Conservation (phyloP, 2,888 invertebrate genomes). For the Tenthredo livida region DNA sequence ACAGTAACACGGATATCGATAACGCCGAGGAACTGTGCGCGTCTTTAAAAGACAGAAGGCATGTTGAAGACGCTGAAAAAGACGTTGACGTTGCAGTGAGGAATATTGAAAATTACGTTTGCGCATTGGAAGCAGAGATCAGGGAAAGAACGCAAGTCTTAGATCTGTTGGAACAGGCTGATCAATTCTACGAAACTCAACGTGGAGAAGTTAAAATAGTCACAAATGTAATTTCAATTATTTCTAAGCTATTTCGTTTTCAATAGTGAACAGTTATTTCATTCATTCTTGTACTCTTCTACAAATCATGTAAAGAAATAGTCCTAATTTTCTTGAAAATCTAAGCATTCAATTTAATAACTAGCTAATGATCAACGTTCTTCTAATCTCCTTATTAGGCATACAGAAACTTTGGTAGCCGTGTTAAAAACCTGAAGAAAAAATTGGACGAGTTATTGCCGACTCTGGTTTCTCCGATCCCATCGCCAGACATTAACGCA, state of each 20-base stretch:
- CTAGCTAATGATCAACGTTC: neutral
- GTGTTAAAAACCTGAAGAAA: constrained; percentile 91
- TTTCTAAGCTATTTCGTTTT: neutral
- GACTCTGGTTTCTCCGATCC: constrained; percentile 83
- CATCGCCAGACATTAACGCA: constrained; percentile 82
- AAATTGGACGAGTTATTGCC: constrained; percentile 91
- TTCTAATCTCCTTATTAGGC: constrained; percentile 82
- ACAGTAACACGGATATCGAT: constrained; percentile 85
- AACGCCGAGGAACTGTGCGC: constrained; percentile 89
- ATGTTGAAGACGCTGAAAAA: constrained; percentile 92
- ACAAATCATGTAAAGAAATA: neutral
- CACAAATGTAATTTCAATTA: constrained; percentile 88
- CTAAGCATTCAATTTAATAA: neutral
- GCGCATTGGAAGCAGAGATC: constrained; percentile 90
- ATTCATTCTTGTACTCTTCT: neutral
- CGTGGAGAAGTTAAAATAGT: constrained; percentile 97
- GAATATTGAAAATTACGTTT: constrained; percentile 90
- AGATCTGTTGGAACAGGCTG: constrained; percentile 88
- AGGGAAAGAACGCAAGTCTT: constrained; percentile 89
- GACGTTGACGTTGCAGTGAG: constrained; percentile 91
- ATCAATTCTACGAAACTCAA: constrained; percentile 93
- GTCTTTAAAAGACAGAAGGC: constrained; percentile 92
- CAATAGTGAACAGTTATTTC: neutral
- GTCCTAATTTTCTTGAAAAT: neutral
- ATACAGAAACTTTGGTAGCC: constrained; percentile 94